Percentiles rank a stretch among this genome's conserved stretches.
Conservation (phyloP, 2,797 vertebrate genomes). For the Eulemur mongoz region DNA sequence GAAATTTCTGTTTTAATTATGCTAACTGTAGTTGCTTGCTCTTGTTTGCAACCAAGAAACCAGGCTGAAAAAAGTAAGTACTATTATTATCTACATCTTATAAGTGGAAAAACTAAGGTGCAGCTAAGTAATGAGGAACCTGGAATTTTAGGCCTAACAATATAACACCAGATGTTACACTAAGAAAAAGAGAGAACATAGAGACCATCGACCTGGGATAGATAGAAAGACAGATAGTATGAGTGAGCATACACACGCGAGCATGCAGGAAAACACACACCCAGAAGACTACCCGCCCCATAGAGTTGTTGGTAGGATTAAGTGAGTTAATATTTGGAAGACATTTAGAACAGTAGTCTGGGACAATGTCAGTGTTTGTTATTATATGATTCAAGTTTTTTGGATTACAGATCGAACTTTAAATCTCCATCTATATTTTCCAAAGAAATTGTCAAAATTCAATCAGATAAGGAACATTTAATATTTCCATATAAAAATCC, state of each 20-base stretch:
- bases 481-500: background rate
- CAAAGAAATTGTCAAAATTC: conserved; percentile 45
- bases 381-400: background rate
- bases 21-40: background rate
- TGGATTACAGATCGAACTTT: background rate
- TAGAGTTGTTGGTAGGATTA: background rate
- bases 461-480: background rate
- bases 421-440: background rate
- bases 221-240: background rate
- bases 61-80: background rate
- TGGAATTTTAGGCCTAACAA: background rate
- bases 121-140: background rate
- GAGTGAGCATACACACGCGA: background rate
- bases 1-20: background rate
- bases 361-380: background rate
- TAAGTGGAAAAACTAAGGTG: background rate
- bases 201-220: background rate
- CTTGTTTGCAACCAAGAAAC: conserved; percentile 33
- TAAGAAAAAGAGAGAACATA: background rate
- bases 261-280: background rate
- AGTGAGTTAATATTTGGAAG: background rate
- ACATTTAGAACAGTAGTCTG: background rate
- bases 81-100: background rate
- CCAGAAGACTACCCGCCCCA: background rate
- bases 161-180: background rate